Base-by-base conservation (phyloP, 1,140 invertebrate species). In the Thrips palmi region DNA sequence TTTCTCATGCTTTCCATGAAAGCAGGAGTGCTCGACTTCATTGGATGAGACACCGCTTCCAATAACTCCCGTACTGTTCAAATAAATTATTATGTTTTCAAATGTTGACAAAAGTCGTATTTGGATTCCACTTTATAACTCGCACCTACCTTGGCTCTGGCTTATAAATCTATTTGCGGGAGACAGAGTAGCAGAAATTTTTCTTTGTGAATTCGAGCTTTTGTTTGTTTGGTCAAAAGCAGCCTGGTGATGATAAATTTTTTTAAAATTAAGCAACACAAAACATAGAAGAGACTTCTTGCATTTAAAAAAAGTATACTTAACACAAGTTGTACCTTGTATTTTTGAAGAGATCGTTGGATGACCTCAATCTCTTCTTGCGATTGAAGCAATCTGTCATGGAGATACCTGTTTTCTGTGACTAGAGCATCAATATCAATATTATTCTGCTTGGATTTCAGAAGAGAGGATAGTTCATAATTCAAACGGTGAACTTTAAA, bases 401-500 rank as follows among this genome's bases (percentile, higher is more conserved):
- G 74, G 15, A 87, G 60, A 57, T 75, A 85, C 55, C 75, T 64
- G 59, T 87, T 87, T 60, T 87, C 83, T 55, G 76, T 75, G 29
- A 82, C 58, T 20, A 87, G 57, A 39, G 73, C 69, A 65, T 87
- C 82, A 45, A 86, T 68, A 51, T 86, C 82, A n/a, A 87, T 60
- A 37, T 68, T 60, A 1, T 51, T 45, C 59, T 52, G 47, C 57
- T 64, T 46, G 55, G 48, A 69, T 42, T 64, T 70, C 0, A 89
- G 56, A 2, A 82, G 68, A 45, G 71, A 72, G 45, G 77, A 77
- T 8, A 89, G 62, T 52, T 84, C 77, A 47, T 80, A 71, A 56
- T 87, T 88, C 3, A 88, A 63, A 23, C 81, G 60, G 51, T 84
- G 78, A 11, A 80, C 75, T 58, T 89, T 88, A 45, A 68, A 79